Evolutionary conservation across 2,888 invertebrate species (phyloP).

Genomic region (Pristionchus mayeri): DNA sequence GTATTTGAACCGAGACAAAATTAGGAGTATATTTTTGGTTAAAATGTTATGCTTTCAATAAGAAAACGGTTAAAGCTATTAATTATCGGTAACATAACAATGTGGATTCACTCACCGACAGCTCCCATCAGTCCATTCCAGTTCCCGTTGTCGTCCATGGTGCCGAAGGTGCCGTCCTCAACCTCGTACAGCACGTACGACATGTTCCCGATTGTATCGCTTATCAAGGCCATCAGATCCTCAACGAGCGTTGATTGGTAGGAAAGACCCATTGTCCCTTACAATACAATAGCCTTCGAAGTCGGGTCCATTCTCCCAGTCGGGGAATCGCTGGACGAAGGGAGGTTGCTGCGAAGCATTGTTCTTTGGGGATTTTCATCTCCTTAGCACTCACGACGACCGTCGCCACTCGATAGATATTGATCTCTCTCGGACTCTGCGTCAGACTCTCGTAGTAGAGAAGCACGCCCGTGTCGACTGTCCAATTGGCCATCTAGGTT

Average conservation of each 20-base stretch:
- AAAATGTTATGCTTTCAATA: too few species aligned
- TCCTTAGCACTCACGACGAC: slow-evolving; percentile 63
- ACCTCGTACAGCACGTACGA: slow-evolving; percentile 88
- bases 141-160: slow-evolving; percentile 88
- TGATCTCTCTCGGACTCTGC: slow-evolving; percentile 67
- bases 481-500: slow-evolving; percentile 73
- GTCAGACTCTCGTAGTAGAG: slow-evolving; percentile 67
- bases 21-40: too few species aligned
- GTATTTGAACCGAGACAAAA: too few species aligned
- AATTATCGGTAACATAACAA: too few species aligned
- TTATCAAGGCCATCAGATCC: slow-evolving; percentile 90
- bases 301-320: slow-evolving; percentile 54
- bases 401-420: slow-evolving; percentile 70
- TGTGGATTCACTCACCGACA: slow-evolving; percentile 55
- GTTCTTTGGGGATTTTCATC: background rate
- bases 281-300: slow-evolving; percentile 88
- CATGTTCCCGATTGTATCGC: slow-evolving; percentile 85
- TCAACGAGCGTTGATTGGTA: background rate
- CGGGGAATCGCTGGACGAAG: slow-evolving; percentile 77
- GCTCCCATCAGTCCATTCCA: slow-evolving; percentile 87
- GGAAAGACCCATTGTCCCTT: background rate
- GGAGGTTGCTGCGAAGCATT: slow-evolving; percentile 78
- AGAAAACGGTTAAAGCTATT: too few species aligned
- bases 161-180: slow-evolving; percentile 88
- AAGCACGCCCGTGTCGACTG: slow-evolving; percentile 60